Conservation (phyloP, 2,888 invertebrate species). For the Stegophylla sp. region DNA sequence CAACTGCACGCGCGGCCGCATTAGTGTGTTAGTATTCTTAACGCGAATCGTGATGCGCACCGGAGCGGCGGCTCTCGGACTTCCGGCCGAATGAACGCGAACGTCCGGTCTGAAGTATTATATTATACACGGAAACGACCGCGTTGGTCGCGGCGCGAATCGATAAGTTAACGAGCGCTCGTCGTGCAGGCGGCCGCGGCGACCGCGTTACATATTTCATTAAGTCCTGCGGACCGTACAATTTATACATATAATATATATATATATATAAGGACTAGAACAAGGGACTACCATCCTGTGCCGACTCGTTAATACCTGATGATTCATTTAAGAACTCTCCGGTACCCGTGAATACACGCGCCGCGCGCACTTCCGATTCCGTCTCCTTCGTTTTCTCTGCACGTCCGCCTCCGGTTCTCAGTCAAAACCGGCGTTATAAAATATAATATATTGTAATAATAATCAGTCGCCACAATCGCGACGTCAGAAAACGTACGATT, state of each 20-base stretch:
- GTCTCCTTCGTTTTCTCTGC: too few relatives aligned
- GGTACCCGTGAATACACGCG: neutral
- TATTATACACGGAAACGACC: slow-evolving; percentile 4
- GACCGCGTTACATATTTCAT: slow-evolving; percentile 11
- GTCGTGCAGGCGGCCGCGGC: neutral
- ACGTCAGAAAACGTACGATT: too few relatives aligned
- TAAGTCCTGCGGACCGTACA: neutral
- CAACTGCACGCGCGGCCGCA: too few relatives aligned
- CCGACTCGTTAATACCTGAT: neutral
- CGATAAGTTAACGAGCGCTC: slow-evolving; percentile 29
- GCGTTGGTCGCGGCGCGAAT: neutral
- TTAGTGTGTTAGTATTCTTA: too few relatives aligned
- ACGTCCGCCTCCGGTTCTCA: too few relatives aligned
- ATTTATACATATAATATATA: neutral
- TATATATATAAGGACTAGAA: too few relatives aligned
- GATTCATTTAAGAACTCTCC: neutral
- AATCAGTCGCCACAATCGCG: too few relatives aligned
- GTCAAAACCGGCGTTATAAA: too few relatives aligned
- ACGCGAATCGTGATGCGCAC: too few relatives aligned
- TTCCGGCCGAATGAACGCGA: slow-evolving; percentile 1
- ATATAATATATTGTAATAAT: too few relatives aligned
- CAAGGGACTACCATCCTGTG: neutral
- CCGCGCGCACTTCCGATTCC: neutral
- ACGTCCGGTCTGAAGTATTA: neutral
- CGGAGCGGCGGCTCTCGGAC: too few relatives aligned